phyloP scores from a whole-genome alignment of 2,888 invertebrate genomes.

The Cistogaster globosa region DNA sequence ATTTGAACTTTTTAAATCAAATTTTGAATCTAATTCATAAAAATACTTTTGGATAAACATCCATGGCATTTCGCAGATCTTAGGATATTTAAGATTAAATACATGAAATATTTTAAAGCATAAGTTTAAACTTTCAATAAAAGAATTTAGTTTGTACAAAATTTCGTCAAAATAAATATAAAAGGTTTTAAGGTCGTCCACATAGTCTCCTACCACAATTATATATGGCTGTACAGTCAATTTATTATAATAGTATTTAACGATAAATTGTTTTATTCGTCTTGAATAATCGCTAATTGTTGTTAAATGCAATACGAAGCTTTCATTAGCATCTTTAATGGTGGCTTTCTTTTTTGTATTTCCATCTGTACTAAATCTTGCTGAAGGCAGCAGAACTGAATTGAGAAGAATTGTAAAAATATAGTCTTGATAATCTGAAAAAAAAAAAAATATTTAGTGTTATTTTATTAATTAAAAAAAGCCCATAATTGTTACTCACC shows the following conservation, averaged over 20 bases:
- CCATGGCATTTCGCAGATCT: slow-evolving; percentile 45
- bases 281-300: slow-evolving; percentile 32
- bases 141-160: slow-evolving; percentile 30
- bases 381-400: too few species aligned
- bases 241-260: slow-evolving; percentile 47
- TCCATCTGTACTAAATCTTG: too few species aligned
- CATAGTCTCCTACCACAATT: slow-evolving; percentile 47
- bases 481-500: too few species aligned
- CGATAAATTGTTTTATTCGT: slow-evolving; percentile 50
- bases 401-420: too few species aligned
- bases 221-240: slow-evolving; percentile 12
- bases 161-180: slow-evolving; percentile 41
- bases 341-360: too few species aligned
- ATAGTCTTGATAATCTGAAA: too few species aligned
- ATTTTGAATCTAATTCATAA: slow-evolving; percentile 20
- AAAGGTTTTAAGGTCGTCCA: slow-evolving; percentile 40
- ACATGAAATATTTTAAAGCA: slow-evolving; percentile 17
- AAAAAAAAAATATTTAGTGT: too few species aligned
- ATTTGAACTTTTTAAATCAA: too few species aligned
- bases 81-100: neutral
- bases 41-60: slow-evolving; percentile 35
- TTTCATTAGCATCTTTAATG: slow-evolving; percentile 41
- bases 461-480: too few species aligned
- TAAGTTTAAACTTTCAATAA: slow-evolving; percentile 38
- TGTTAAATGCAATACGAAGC: slow-evolving; percentile 36